Base-by-base conservation (phyloP, 2,888 invertebrate species). In the Argyra leucocephala region DNA sequence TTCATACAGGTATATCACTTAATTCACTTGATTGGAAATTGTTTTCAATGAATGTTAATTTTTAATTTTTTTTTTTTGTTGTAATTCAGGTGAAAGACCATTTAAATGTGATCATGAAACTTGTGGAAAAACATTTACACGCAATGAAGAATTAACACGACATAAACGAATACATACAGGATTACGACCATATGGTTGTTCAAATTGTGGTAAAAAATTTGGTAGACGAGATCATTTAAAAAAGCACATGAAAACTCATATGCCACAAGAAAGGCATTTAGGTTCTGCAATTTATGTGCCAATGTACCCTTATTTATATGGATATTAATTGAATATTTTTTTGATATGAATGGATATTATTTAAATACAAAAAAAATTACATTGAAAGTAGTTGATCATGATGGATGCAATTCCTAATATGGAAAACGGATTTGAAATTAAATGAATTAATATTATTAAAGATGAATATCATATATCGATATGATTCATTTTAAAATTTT, bases 201-300 rank as follows among this genome's bases (percentile, higher is more conserved):
- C 85, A 0, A 86, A 89, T 22, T 97, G 96, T 74, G 91, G 92
- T 4, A 97, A 97, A 81, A 86, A 90, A 68, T 97, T 96, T 76
- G 96, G 96, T 0, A 84, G 96, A 60, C 89, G 95, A 72, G 96
- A 97, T 76, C 96, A 97, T 76, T 82, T 97, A 66, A 94, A 94
- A 80, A 97, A 96, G 74, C 96, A 97, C 76, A 88, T 89, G 66
- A 86, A 91, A 73, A 96, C 94, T 0, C 96, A 96, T 74, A 82
- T 80, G 71, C 76, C 85, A 21, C 84, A 85, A 67, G 85, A 85
- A 23, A 83, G 85, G 68, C 82, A 84, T 66, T 81, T 85, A 81
- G 83, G 83, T 81, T 83, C 85, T 80, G 82, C 85, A 6, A 82
- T 85, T 15, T 85, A 85, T 67, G 82, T 85, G 64, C 85, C 85